Base-by-base conservation (phyloP, 2,888 invertebrate species). In the Chydorus sphaericus region DNA sequence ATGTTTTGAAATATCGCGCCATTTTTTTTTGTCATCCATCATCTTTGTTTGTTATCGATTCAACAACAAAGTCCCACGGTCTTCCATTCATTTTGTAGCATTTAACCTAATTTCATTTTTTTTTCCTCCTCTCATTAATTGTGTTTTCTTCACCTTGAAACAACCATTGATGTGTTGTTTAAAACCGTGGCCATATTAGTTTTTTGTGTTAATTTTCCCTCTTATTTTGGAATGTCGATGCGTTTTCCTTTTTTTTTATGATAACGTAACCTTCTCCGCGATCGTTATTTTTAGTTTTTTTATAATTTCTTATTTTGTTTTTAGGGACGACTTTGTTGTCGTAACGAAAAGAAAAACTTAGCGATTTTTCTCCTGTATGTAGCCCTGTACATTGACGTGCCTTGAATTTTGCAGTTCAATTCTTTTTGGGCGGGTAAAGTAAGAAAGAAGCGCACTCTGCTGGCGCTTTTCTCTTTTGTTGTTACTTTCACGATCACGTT, bases 31-130 rank as follows among this genome's bases (percentile, higher is more conserved):
- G 5, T 26, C n/a, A 23, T 33, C 14, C 23, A 8, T 44, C 28
- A 26, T 44, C 18, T 44, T 44, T 26, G 14, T 44, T 23, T 23
- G n/a, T 39, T 39, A 38, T 44, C 26, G 5, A 23, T 28, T 29
- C 31, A 50, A 50, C 50, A 50, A 50, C 50, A 50, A 50, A 50
- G 50, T 50, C 50, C 50, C 30, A 20, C 50, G 50, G 48, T 50
- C 50, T 50, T 50, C 50, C 50, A 50, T 50, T 50, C 16, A 11
- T 50, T 50, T 50, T 1, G 44, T 44, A 16, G n/a, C 18, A 16
- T 44, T 30, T 30, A 6, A 7, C 20, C 10, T 18, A 26, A n/a
- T n/a, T n/a, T n/a, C n/a, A n/a, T 44, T 26, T 44, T 1, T 26
- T 3, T 26, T 23, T 26, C 44, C 14, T 1, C 5, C 20, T 44